phyloP scores from a whole-genome alignment of 2,888 invertebrate genomes.

The Thymelicus sylvestris region DNA sequence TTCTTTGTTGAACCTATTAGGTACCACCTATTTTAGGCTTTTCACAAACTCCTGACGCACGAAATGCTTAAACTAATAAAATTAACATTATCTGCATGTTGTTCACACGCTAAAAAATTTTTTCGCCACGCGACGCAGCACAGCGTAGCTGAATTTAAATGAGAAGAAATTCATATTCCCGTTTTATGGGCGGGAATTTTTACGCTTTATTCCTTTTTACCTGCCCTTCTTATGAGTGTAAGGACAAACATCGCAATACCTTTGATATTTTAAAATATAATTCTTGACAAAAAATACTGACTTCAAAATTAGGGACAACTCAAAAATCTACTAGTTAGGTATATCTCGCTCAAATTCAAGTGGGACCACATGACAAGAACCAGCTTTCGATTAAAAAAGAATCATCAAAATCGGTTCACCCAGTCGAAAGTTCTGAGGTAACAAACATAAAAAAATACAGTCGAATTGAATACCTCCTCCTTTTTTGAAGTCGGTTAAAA shows the following conservation, averaged over 20 bases:
- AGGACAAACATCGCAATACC: background rate
- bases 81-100: slow-evolving; percentile 1
- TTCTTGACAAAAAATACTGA: no score
- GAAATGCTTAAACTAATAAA: slow-evolving; percentile 1
- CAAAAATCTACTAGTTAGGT: no score
- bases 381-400: no score
- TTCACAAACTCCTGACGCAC: background rate
- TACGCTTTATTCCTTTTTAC: slow-evolving; percentile 18
- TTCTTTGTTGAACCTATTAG: no score
- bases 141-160: slow-evolving; percentile 29
- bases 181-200: slow-evolving; percentile 30
- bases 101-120: slow-evolving; percentile 2
- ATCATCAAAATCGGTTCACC: no score
- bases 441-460: no score
- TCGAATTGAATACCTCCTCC: no score
- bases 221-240: background rate
- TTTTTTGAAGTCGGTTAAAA: no score
- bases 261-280: background rate
- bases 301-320: no score
- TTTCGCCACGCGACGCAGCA: background rate
- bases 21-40: background rate
- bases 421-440: no score
- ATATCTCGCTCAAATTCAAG: no score
- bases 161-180: slow-evolving; percentile 34
- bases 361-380: no score